Percentiles rank a stretch among this genome's conserved stretches.
These are phyloP conservation scores for Idaea dimidiata DNA, from an alignment of 2,888 invertebrate species.

Conservation along the genomic window DNA sequence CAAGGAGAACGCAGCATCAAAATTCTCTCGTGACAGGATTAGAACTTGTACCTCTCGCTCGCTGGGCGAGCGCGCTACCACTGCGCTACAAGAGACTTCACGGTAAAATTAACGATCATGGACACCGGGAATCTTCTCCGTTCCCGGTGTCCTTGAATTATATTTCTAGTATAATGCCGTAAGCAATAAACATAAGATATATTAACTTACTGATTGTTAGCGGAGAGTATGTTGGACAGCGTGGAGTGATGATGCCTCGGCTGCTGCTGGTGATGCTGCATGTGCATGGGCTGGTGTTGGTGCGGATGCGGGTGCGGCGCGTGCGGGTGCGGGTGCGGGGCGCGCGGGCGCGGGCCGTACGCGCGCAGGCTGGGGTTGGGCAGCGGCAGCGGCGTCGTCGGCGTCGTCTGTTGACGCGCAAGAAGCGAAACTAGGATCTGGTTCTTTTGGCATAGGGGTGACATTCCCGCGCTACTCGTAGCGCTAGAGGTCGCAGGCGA, in stretches of 20 bases:
- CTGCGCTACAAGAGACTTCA: no score
- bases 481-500: conserved; percentile 52
- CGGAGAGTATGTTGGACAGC: conserved; percentile 54
- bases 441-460: conserved; percentile 90
- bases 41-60: no score
- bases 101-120: no score
- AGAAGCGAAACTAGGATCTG: conserved; percentile 91
- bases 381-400: conserved; percentile 84
- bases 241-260: conserved; percentile 44
- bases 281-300: conserved; percentile 42
- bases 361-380: conserved; percentile 84
- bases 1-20: no score
- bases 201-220: conserved; percentile 43
- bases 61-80: no score
- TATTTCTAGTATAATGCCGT: no score
- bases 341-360: conserved; percentile 44
- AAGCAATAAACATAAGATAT: background rate
- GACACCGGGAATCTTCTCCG: no score
- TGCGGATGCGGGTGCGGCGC: conserved; percentile 27
- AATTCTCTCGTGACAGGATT: no score
- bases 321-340: conserved; percentile 46
- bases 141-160: no score
- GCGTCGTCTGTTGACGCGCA: conserved; percentile 86
- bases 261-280: conserved; percentile 42
- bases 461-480: conserved; percentile 67